Conservation (phyloP, 2,797 vertebrate species). For the Chaetophractus vellerosus region DNA sequence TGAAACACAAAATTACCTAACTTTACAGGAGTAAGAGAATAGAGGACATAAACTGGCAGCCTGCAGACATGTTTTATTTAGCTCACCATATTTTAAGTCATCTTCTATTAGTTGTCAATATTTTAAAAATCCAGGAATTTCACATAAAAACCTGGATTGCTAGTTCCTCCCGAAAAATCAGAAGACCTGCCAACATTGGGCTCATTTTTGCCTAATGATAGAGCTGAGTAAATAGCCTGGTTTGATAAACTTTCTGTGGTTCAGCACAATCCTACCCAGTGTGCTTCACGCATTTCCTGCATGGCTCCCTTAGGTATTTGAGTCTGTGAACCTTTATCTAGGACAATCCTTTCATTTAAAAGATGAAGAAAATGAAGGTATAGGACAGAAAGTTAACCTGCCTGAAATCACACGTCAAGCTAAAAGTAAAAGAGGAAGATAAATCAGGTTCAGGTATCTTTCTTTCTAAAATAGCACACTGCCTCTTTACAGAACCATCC, state of each 20-base stretch:
- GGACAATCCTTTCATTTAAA: slow-evolving; percentile 13
- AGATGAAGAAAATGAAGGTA: slow-evolving; percentile 24
- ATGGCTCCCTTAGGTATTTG: background rate
- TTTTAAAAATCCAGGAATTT: slow-evolving; percentile 27
- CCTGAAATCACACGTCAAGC: background rate
- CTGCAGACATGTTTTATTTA: background rate
- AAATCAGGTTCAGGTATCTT: background rate
- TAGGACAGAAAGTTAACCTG: background rate
- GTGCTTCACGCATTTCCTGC: background rate
- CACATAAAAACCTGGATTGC: slow-evolving; percentile 22
- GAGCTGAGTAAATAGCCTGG: background rate
- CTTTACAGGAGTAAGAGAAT: background rate
- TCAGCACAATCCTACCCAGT: background rate
- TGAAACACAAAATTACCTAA: background rate
- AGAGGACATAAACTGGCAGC: background rate
- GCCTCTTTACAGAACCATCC: background rate
- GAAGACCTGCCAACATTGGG: background rate
- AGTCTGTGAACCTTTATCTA: background rate
- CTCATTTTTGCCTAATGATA: background rate
- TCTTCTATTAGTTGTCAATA: background rate
- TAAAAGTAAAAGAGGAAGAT: background rate
- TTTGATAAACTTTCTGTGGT: background rate
- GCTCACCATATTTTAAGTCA: background rate
- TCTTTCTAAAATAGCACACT: background rate
- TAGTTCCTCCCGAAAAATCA: background rate